Evolutionary conservation across 2,113 vertebrate species (phyloP).

Genomic region (Arenaria interpres): DNA sequence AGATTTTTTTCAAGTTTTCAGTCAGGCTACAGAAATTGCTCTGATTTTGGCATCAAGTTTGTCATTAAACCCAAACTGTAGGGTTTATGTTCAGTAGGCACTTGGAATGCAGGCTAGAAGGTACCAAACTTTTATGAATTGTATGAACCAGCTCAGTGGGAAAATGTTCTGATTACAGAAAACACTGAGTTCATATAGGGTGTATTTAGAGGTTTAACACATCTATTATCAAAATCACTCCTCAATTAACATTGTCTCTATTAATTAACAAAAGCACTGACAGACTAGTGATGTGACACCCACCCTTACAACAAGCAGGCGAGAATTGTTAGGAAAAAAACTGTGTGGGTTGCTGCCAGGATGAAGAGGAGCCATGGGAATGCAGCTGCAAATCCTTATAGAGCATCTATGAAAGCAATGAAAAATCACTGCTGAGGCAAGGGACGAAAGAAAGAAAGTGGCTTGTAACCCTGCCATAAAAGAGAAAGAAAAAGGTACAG

Average conservation of each 20-base stretch:
- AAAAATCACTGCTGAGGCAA: slow-evolving; percentile 42
- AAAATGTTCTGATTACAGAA: background rate
- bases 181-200: background rate
- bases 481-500: background rate
- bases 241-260: slow-evolving; percentile 29
- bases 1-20: background rate
- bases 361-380: slow-evolving; percentile 55
- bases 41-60: background rate
- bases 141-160: background rate
- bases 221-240: background rate
- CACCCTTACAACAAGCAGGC: background rate
- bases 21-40: background rate
- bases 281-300: background rate
- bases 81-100: background rate
- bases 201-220: background rate
- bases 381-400: slow-evolving; percentile 64
- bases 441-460: background rate
- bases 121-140: background rate
- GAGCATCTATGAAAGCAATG: slow-evolving; percentile 13
- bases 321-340: background rate
- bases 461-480: background rate
- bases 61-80: background rate
- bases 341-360: slow-evolving; percentile 5
- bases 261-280: slow-evolving; percentile 20
- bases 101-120: background rate